Evolutionary conservation across 1,140 invertebrate genomes (phyloP), one percentile per base, ranked within the genome.

Genomic region (Agrypnia vestita): DNA sequence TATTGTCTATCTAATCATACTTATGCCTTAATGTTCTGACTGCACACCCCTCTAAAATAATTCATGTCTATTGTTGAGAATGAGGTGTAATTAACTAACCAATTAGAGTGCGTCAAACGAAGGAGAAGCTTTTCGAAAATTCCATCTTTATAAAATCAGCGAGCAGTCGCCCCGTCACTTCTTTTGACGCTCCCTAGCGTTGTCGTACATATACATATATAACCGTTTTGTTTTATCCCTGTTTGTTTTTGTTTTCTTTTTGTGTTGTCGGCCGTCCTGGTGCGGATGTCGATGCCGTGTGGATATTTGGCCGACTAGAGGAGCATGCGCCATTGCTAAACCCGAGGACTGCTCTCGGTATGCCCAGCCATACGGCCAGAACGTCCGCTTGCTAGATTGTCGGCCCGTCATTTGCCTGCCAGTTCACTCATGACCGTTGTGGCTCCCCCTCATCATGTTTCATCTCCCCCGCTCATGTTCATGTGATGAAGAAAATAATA

Each of bases 261-360:
- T 69, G 67, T 77, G 75, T 62, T 80, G 78, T 85, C 84, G 83
- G 82, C 84, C 77, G 80, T 84, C 84, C 83, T 84, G 84, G 75
- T 84, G 84, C 81, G 73, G 80, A 19, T 76, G 69, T 76, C 51
- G 55, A 35, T 35, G 25, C 44, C 55, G 59, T 76, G 56, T 46
- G 51, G 74, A 46, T 21, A 17, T 17, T 62, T 17, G 13, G 25
- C 47, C 59, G 21, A 53, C 82, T 91, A 91, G 91, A 91, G 87
- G 91, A 91, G 87, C 90, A 91, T 90, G 90, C 90, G 86, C 91
- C 91, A 85, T 88, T 92, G 87, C 90, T 92, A 85, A 89, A 86
- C 74, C 86, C 84, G 59, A 85, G 86, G 86, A 89, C 88, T 82
- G 84, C 85, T 85, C 76, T 84, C 84, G 82, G 80, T 80, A 80